A percentile compares a stretch with the other conserved stretches of the same genome.
Conservation (phyloP, 2,113 vertebrate species). For the Delphinapterus leucas region DNA sequence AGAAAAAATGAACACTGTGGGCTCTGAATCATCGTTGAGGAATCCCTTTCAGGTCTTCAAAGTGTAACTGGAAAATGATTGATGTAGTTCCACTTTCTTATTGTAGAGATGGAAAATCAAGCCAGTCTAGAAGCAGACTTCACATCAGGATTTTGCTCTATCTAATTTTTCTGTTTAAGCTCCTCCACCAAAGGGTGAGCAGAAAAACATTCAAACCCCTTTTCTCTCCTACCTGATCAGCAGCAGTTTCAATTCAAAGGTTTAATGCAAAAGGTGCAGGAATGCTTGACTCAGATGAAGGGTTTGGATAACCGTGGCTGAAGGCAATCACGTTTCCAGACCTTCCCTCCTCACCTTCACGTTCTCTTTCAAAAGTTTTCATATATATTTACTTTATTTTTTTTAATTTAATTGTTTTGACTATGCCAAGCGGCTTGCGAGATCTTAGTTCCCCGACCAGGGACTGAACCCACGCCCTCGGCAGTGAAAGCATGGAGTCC, state of each 20-base stretch:
- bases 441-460: neutral
- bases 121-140: neutral
- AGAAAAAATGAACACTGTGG: neutral
- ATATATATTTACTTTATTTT: neutral
- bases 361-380: neutral
- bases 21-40: neutral
- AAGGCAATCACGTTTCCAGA: neutral
- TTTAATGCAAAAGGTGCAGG: neutral
- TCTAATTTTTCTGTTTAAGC: neutral
- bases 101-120: neutral
- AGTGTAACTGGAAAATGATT: neutral
- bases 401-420: neutral
- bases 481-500: neutral
- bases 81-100: neutral
- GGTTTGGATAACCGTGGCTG: neutral
- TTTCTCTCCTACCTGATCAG: neutral
- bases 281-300: neutral
- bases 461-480: accelerated
- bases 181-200: neutral
- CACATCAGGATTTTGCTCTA: neutral
- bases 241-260: neutral
- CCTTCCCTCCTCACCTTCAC: neutral
- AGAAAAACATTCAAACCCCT: neutral
- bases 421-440: neutral
- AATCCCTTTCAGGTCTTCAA: neutral